Evolutionary conservation across 2,113 vertebrate species (phyloP).

Genomic region (Recurvirostra avosetta): DNA sequence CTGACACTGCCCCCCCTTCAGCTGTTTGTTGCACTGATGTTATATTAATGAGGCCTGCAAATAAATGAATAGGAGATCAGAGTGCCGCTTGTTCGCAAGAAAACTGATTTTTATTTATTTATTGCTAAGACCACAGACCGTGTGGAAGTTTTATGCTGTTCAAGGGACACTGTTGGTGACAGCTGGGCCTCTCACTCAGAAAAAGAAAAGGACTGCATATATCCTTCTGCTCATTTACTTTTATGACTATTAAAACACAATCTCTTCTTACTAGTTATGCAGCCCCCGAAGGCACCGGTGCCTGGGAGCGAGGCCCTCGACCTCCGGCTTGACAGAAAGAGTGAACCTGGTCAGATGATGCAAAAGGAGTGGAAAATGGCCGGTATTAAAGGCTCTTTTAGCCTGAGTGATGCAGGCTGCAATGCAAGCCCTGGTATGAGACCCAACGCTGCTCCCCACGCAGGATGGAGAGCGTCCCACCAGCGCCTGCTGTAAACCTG

Average conservation of each 20-base stretch:
- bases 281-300: accelerated
- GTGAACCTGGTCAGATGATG: not conserved
- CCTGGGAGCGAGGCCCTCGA: not conserved
- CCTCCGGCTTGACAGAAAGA: not conserved
- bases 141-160: constrained; percentile 5
- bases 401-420: not conserved
- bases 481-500: not conserved
- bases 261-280: not conserved
- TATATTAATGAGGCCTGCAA: constrained; percentile 82
- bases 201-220: not conserved
- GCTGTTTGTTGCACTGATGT: constrained; percentile 81
- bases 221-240: not conserved
- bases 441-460: not conserved
- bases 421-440: accelerated
- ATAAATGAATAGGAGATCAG: constrained; percentile 76
- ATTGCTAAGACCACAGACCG: constrained; percentile 46
- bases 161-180: not conserved
- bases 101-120: constrained; percentile 69
- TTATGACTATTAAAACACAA: not conserved
- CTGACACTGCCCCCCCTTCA: constrained; percentile 73
- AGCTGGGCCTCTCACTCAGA: not conserved
- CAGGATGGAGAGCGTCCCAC: accelerated
- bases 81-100: constrained; percentile 62
- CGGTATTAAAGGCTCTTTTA: not conserved
- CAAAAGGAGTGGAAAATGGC: not conserved